Percentiles rank a stretch among this genome's conserved stretches.
Evolutionary conservation across 92 coral and sea anemone species (phyloP).

Genomic region (Paragorgia papillata): DNA sequence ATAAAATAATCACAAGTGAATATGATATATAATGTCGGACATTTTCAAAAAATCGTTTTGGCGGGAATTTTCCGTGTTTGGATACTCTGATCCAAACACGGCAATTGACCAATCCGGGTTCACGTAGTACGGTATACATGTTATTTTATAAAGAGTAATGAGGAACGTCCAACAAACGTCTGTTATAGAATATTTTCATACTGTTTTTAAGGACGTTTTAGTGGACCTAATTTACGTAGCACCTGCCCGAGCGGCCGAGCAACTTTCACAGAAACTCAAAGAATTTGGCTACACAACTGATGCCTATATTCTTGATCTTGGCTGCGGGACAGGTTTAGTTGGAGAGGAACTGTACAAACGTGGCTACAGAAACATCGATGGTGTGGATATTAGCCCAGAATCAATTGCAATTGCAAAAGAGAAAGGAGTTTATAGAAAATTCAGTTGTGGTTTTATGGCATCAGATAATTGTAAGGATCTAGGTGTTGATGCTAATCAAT

Average conservation of each 20-base stretch:
- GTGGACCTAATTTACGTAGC: conserved; percentile 66
- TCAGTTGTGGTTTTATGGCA: conserved; percentile 13
- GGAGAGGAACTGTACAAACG: conserved; percentile 68
- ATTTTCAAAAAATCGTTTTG: too few relatives aligned
- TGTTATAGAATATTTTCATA: too few relatives aligned
- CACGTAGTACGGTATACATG: too few relatives aligned
- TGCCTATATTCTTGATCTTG: conserved; percentile 79
- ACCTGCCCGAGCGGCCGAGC: conserved; percentile 67
- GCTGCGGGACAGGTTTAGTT: conserved; percentile 89
- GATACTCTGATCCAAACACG: too few relatives aligned
- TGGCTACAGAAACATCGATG: conserved; percentile 77
- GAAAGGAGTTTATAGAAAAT: conserved; percentile 65
- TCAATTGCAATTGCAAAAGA: conserved; percentile 68
- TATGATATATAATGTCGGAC: too few relatives aligned
- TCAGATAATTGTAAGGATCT: conserved; percentile 34
- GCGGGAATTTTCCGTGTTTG: too few relatives aligned
- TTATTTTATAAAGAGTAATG: too few relatives aligned
- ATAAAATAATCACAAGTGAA: too few relatives aligned
- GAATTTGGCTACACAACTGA: conserved; percentile 48
- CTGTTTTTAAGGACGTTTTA: not conserved
- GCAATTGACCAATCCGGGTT: too few relatives aligned
- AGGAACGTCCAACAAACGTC: too few relatives aligned
- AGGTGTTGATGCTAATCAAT: conserved; percentile 54
- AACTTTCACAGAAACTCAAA: conserved; percentile 61
- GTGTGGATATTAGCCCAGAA: conserved; percentile 73